Evolutionary conservation across 30 jellyfish, hydroid and myxozoan genomes (phyloP), one percentile per base, ranked within the genome.

Genomic region (Pelagia noctiluca): DNA sequence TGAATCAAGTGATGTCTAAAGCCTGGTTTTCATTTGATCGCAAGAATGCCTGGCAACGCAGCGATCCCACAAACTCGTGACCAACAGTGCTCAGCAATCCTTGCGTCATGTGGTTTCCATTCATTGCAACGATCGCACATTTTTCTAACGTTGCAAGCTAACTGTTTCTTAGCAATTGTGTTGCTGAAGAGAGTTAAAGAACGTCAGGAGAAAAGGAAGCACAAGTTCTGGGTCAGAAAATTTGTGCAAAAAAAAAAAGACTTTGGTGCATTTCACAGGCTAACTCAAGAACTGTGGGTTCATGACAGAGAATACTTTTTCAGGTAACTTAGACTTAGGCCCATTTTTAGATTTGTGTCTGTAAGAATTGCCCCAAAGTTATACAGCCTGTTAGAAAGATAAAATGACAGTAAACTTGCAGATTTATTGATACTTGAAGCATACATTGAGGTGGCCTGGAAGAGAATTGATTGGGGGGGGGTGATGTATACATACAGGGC

Each of bases 71-170:
- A 63, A 63, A 23, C 31, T 63, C 76, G 76, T 63, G 76, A 63
- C 76, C 76, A 63, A 48, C 76, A 23, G 31, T 63, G 26, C 76
- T 63, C 76, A 63, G 76, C 76, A 48, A 63, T 23, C 76, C 76
- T 8, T 63, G 76, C 48, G 36, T 23, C 76, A 63, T 63, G 46
- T 63, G 76, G 76, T 63, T 29, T 63, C 48, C 76, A 63, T n/a
- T n/a, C n/a, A 23, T 63, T 63, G 72, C 72, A 57, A 57, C 72
- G 72, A 57, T 57, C 72, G 72, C 72, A 57, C 72, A 57, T 57
- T 8, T 23, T 57, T 7, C 26, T 8, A 57, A 57, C 72, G 26
- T 7, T 7, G 12, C 28, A 11, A n/a, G n/a, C n/a, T n/a, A n/a
- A n/a, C n/a, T n/a, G n/a, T n/a, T n/a, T n/a, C n/a, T n/a, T n/a